A percentile compares a stretch with the other conserved stretches of the same genome.
phyloP scores from a whole-genome alignment of 2,797 vertebrate species.

The Falco cherrug region DNA sequence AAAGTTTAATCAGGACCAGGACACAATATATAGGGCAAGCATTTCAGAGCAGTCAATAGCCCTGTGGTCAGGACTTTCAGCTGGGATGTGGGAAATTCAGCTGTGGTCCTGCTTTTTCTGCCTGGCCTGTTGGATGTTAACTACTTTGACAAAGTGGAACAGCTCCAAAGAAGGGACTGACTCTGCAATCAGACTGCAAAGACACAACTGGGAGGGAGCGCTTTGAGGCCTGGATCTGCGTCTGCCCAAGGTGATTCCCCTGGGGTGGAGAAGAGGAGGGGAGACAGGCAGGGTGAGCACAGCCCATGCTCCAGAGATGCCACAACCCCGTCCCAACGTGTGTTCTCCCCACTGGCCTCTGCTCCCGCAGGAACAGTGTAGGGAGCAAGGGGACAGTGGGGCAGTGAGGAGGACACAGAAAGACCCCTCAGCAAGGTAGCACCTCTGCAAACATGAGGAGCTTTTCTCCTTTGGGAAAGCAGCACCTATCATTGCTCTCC shows the following conservation, averaged over 20 bases:
- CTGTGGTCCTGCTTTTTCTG: background rate
- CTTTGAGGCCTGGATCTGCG: background rate
- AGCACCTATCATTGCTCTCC: background rate
- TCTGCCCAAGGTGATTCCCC: background rate
- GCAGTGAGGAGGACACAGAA: background rate
- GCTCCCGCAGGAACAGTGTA: fast-evolving
- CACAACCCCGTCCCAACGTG: fast-evolving
- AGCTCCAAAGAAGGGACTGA: background rate
- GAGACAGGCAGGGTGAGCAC: background rate
- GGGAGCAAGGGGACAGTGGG: background rate
- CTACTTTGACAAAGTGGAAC: background rate
- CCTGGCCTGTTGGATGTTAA: background rate
- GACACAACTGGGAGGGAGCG: background rate
- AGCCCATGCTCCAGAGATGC: background rate
- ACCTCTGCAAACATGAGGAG: fast-evolving
- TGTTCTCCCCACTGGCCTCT: background rate
- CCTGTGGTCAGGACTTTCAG: background rate
- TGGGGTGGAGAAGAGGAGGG: background rate
- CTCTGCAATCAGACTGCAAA: background rate
- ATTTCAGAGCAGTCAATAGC: background rate
- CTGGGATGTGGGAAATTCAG: background rate
- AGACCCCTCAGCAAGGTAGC: fast-evolving
- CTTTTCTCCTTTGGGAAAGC: background rate
- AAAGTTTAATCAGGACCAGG: background rate
- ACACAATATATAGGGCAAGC: background rate